Percentiles rank a stretch among this genome's conserved stretches.
These are phyloP conservation scores for Poeciliopsis gracilis DNA, from an alignment of 2,797 vertebrate genomes.

Conservation along the genomic window DNA sequence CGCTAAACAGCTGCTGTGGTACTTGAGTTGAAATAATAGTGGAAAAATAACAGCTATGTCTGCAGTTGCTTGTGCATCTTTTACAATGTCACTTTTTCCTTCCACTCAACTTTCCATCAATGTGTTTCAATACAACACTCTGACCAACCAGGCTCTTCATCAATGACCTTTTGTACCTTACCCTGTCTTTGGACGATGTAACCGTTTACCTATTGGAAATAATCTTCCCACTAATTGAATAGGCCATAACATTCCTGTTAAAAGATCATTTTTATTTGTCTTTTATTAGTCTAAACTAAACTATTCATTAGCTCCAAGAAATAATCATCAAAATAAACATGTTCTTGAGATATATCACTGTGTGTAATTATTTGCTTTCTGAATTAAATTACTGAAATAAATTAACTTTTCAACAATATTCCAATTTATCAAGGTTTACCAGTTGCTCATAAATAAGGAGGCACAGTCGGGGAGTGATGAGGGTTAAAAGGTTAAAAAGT, in stretches of 20 bases:
- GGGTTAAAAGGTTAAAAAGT: constrained; percentile 44
- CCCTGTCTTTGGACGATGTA: not conserved
- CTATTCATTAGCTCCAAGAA: not conserved
- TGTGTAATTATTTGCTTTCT: not conserved
- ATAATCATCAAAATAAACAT: not conserved
- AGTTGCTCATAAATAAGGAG: constrained; percentile 42
- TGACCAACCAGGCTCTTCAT: not conserved
- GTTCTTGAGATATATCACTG: not conserved
- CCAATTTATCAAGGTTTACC: not conserved
- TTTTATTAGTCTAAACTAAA: not conserved
- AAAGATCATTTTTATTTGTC: not conserved
- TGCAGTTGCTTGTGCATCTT: not conserved
- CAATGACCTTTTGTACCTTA: not conserved
- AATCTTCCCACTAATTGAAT: not conserved
- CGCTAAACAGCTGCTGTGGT: not conserved
- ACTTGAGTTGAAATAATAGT: not conserved
- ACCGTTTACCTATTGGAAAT: not conserved
- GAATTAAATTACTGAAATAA: not conserved
- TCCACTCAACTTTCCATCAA: not conserved
- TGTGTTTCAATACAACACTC: not conserved
- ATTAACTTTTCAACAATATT: not conserved
- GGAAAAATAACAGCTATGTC: not conserved
- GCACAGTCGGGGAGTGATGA: constrained; percentile 55
- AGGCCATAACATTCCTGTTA: not conserved
- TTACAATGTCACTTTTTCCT: not conserved